A percentile compares a stretch with the other conserved stretches of the same genome.
phyloP scores from a whole-genome alignment of 1,140 invertebrate genomes.

The Halictus rubicundus region DNA sequence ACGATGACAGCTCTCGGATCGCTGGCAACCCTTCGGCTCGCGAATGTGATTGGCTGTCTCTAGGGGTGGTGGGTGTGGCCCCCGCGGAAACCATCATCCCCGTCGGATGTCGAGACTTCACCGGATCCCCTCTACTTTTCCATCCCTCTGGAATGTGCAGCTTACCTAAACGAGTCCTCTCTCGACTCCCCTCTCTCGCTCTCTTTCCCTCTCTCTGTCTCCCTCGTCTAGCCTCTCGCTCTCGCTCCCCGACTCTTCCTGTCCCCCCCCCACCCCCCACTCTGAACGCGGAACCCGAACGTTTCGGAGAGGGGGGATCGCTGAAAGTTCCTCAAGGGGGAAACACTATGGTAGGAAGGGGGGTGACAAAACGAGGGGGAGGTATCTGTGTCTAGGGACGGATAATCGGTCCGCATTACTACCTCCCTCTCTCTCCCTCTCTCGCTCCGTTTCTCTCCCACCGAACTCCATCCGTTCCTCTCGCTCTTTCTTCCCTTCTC shows the following conservation, averaged over 20 bases:
- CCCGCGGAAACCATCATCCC: slow-evolving; percentile 63
- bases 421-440: slow-evolving; percentile 28
- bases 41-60: slow-evolving; percentile 66
- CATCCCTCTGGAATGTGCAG: slow-evolving; percentile 62
- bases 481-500: neutral
- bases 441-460: neutral
- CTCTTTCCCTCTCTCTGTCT: neutral
- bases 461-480: neutral
- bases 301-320: slow-evolving; percentile 53
- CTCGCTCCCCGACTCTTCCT: neutral
- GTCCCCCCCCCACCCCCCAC: too few species aligned
- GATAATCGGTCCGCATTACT: slow-evolving; percentile 69
- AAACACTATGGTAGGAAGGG: slow-evolving; percentile 11
- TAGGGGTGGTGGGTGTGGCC: slow-evolving; percentile 71
- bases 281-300: neutral
- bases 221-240: neutral
- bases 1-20: slow-evolving; percentile 67
- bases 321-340: slow-evolving; percentile 36
- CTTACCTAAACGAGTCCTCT: slow-evolving; percentile 65
- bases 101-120: slow-evolving; percentile 61
- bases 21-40: slow-evolving; percentile 59
- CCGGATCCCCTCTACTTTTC: slow-evolving; percentile 61
- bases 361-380: slow-evolving; percentile 43
- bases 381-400: slow-evolving; percentile 64
- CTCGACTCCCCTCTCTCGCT: slow-evolving; percentile 28